These are phyloP conservation scores for Poecilobothrus nobilitatus DNA, from an alignment of 2,888 invertebrate species.

Conservation along the genomic window DNA sequence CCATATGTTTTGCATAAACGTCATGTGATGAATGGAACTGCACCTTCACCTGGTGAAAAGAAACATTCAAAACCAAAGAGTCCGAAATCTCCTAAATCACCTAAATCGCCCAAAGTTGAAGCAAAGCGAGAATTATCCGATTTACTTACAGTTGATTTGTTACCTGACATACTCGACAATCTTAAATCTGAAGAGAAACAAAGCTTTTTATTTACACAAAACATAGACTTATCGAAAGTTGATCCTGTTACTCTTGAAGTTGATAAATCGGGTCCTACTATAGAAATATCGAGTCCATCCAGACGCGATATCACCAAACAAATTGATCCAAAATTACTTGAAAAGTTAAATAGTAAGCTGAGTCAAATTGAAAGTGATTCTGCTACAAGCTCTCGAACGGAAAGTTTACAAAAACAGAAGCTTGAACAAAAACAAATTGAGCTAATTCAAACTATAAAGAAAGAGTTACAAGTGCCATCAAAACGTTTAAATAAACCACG, in stretches of 20 bases:
- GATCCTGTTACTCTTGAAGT: constrained; percentile 64
- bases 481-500: constrained; percentile 56
- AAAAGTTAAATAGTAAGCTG: constrained; percentile 61
- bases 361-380: constrained; percentile 71
- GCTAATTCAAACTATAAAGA: constrained; percentile 51
- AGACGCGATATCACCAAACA: constrained; percentile 61
- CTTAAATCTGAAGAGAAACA: constrained; percentile 46
- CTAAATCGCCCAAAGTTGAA: constrained; percentile 50
- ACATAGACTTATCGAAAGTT: constrained; percentile 64
- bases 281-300: constrained; percentile 56
- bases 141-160: constrained; percentile 37
- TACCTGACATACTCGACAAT: constrained; percentile 49
- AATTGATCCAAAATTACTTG: constrained; percentile 59
- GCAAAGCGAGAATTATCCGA: constrained; percentile 26
- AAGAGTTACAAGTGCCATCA: constrained; percentile 49
- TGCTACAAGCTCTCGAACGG: constrained; percentile 64
- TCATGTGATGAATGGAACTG: constrained; percentile 78
- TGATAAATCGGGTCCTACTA: constrained; percentile 51
- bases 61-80: constrained; percentile 53
- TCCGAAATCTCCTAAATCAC: constrained; percentile 57
- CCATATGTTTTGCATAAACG: constrained; percentile 77
- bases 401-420: constrained; percentile 50
- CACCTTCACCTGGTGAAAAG: constrained; percentile 48
- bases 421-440: constrained; percentile 50
- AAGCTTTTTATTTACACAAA: constrained; percentile 64